These are phyloP conservation scores for Hyppa rectilinea DNA, from an alignment of 2,888 invertebrate species.

Conservation along the genomic window DNA sequence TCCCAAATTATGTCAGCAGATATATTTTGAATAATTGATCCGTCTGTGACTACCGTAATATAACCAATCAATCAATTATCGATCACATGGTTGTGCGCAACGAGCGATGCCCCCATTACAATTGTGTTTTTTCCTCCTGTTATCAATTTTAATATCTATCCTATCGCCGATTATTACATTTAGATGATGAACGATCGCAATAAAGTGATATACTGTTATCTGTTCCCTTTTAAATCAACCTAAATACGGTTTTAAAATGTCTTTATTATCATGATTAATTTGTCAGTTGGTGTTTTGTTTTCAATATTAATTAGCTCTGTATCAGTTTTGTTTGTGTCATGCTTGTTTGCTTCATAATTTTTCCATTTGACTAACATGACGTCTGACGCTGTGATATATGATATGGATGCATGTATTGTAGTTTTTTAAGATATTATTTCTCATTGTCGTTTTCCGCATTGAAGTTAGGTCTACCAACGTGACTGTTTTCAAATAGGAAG, in stretches of 20 bases:
- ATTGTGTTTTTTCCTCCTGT: slow-evolving; percentile 75
- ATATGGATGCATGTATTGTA: slow-evolving; percentile 50
- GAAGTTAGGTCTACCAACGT: neutral
- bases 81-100: slow-evolving; percentile 82
- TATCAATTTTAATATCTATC: slow-evolving; percentile 69
- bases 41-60: slow-evolving; percentile 73
- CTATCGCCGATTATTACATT: slow-evolving; percentile 70
- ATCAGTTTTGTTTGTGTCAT: slow-evolving; percentile 53
- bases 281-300: slow-evolving; percentile 63
- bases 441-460: slow-evolving; percentile 6
- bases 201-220: slow-evolving; percentile 70
- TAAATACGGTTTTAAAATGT: slow-evolving; percentile 74
- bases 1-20: slow-evolving; percentile 82
- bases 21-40: slow-evolving; percentile 85
- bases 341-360: slow-evolving; percentile 57
- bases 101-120: slow-evolving; percentile 74
- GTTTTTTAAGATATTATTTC: slow-evolving; percentile 34
- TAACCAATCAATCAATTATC: slow-evolving; percentile 86
- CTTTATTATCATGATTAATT: slow-evolving; percentile 72
- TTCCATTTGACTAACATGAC: slow-evolving; percentile 53
- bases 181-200: slow-evolving; percentile 74
- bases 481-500: neutral
- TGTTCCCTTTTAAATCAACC: slow-evolving; percentile 73
- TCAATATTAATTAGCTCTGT: slow-evolving; percentile 61
- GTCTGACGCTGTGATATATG: slow-evolving; percentile 26